Evolutionary conservation across 1,140 invertebrate species (phyloP), one percentile per base, ranked within the genome.

Genomic region (Subanguina moxae): DNA sequence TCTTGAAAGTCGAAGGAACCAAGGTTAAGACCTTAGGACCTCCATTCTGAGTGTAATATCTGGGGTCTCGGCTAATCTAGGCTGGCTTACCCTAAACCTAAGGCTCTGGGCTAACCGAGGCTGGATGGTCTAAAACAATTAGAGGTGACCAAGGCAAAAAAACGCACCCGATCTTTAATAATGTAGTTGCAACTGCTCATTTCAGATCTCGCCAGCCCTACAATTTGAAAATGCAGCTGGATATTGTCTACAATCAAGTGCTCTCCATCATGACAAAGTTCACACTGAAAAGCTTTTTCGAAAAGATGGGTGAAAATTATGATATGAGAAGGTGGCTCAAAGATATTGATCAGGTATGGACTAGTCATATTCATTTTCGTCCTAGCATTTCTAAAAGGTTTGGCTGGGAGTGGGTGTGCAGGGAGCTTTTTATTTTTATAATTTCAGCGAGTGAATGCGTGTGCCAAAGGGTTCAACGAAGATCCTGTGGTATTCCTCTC

Each of bases 161-260:
- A n/a, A n/a, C n/a, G n/a, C n/a, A n/a, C 43, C n/a, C 43, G 43
- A 11, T 45, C 11, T n/a, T 45, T 45, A 45, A 45, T 45, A 13
- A 11, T 45, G 11, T n/a, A 45, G n/a, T 15, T 25, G 17, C 15
- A 21, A 21, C 48, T 52, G 48, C 8, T 7, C 3, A 52, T 52
- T 52, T 3, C 17, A 52, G 48, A 15, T 73, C 76, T 13, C 30
- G 32, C 42, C 63, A 74, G 23, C 62, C 76, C 1, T 78, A 56
- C 30, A 76, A 76, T 69, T 59, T 76, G 25, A 9, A 28, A 9
- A 15, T 77, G 15, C 75, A 76, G 43, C 25, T 76, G 15, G 74
- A 76, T 48, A 62, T 72, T n/a, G 58, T 76, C 23, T 75, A 78
- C 46, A 76, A 76, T 64, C 76, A 76, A 64, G 71, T 76, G n/a